phyloP scores from a whole-genome alignment of 2,797 vertebrate genomes.

The Phaenicophaeus curvirostris region DNA sequence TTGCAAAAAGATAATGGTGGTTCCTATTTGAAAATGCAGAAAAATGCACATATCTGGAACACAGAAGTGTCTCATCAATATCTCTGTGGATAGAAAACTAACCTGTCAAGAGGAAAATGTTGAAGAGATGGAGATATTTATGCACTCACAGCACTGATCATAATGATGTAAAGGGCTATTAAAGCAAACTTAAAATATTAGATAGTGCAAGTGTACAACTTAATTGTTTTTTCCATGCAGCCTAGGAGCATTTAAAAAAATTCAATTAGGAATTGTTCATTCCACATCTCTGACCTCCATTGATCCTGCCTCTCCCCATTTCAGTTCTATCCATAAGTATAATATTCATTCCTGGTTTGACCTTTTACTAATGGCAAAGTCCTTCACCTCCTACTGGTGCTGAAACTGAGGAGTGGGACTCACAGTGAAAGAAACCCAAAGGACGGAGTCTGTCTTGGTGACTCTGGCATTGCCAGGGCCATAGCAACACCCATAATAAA shows the following conservation, averaged over 20 bases:
- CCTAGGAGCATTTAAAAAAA: background rate
- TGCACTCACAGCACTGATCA: conserved; percentile 17
- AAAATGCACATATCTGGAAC: conserved; percentile 69
- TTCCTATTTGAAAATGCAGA: conserved; percentile 73
- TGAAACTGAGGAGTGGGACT: background rate
- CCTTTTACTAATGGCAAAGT: background rate
- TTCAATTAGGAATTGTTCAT: background rate
- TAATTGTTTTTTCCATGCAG: conserved; percentile 29
- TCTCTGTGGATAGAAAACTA: conserved; percentile 65
- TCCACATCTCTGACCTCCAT: background rate
- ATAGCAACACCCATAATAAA: accelerated
- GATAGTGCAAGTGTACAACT: background rate
- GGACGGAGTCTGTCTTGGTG: background rate
- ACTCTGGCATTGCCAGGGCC: background rate
- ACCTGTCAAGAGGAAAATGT: conserved; percentile 60
- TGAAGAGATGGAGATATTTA: conserved; percentile 60
- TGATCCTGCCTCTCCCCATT: background rate
- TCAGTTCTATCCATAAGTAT: background rate
- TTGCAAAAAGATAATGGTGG: conserved; percentile 66
- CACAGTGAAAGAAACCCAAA: background rate
- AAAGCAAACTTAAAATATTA: conserved; percentile 59
- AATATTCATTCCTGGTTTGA: background rate
- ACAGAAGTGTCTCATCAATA: conserved; percentile 68
- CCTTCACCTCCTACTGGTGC: background rate
- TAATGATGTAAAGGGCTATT: conserved; percentile 60